A percentile compares a stretch with the other conserved stretches of the same genome.
Conservation (phyloP, 2,888 invertebrate species). For the Meliscaeva auricollis region DNA sequence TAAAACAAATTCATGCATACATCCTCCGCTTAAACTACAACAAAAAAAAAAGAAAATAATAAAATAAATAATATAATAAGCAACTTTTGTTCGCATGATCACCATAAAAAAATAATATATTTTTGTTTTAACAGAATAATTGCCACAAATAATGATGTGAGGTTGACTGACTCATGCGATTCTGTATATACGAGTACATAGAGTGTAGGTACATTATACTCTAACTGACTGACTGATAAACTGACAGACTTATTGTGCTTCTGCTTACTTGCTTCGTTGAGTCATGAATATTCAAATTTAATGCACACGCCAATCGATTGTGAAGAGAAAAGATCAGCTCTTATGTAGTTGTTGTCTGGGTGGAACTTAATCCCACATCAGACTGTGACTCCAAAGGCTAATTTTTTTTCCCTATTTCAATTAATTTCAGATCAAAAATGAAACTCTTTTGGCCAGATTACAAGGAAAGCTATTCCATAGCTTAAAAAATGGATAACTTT, state of each 20-base stretch:
- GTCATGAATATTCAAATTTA: conserved; percentile 66
- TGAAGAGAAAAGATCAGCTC: conserved; percentile 60
- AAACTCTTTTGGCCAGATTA: conserved; percentile 72
- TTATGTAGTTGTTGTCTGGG: conserved; percentile 7
- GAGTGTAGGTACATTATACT: conserved; percentile 3
- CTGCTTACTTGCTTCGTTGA: conserved; percentile 55
- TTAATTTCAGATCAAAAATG: conserved; percentile 67
- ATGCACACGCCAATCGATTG: conserved; percentile 51
- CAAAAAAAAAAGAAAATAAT: conserved; percentile 6
- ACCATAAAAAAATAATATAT: conserved; percentile 34
- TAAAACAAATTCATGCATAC: conserved; percentile 1
- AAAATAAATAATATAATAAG: conserved; percentile 5
- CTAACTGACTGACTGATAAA: not conserved
- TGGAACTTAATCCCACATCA: conserved; percentile 47
- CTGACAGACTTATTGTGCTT: not conserved
- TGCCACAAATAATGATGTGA: conserved; percentile 53
- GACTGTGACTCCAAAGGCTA: not conserved
- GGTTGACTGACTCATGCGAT: conserved; percentile 60
- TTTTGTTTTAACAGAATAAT: conserved; percentile 70
- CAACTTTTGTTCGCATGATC: conserved; percentile 60
- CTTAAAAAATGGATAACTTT: conserved; percentile 49
- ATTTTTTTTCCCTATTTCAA: conserved; percentile 19
- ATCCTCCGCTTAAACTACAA: conserved; percentile 32
- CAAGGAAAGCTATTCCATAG: conserved; percentile 71
- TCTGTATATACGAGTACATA: not conserved